These are phyloP conservation scores for Solenopsis invicta DNA, from an alignment of 1,140 invertebrate genomes.

Conservation along the genomic window DNA sequence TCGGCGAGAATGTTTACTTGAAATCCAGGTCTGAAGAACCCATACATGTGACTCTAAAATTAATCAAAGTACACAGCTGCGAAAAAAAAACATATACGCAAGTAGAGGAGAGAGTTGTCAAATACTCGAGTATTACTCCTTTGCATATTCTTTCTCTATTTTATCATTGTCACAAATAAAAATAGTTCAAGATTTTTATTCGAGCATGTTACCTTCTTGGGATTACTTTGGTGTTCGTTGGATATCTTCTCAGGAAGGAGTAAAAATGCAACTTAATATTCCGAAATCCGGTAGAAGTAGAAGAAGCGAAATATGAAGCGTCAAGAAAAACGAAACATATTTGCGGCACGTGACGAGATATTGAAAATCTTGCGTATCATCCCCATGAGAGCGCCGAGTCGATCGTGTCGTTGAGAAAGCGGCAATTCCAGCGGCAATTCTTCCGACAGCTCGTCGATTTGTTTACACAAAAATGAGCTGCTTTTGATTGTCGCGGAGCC, in stretches of 20 bases:
- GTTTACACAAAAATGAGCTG: conserved; percentile 48
- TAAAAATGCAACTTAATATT: conserved; percentile 31
- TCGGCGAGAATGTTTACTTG: conserved; percentile 7
- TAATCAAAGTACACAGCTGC: not conserved
- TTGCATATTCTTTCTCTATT: not conserved
- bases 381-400: not conserved
- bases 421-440: not conserved
- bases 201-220: not conserved
- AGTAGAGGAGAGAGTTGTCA: no score
- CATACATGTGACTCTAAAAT: not conserved
- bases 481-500: conserved; percentile 34
- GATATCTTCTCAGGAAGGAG: not conserved
- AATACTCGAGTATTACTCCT: no score
- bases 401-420: conserved; percentile 21
- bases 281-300: not conserved
- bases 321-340: conserved; percentile 33
- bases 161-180: conserved; percentile 1
- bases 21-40: not conserved
- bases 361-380: conserved; percentile 55
- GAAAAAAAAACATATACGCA: not conserved
- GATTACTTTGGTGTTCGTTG: not conserved
- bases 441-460: conserved; percentile 8
- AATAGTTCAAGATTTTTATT: conserved; percentile 13
- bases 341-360: conserved; percentile 50
- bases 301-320: conserved; percentile 2